These are phyloP conservation scores for Drosophila bifasciata DNA, from an alignment of 1,140 invertebrate genomes.

Conservation along the genomic window DNA sequence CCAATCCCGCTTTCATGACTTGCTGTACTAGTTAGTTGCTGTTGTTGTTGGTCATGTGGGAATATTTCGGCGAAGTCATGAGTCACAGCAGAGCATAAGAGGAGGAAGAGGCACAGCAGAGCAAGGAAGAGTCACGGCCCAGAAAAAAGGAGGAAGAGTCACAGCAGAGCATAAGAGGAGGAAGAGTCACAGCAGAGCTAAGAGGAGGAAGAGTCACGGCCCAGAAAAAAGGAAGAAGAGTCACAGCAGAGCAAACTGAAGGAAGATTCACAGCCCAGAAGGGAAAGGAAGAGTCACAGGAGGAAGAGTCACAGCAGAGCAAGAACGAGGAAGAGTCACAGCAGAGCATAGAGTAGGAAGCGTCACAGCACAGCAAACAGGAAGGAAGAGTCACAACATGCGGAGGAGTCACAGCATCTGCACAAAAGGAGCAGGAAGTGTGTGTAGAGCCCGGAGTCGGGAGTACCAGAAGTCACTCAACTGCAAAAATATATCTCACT, in stretches of 20 bases:
- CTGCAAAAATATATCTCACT: conserved; percentile 78
- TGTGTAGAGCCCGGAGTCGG: conserved; percentile 11
- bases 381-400: conserved; percentile 10
- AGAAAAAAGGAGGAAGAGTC: no score
- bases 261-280: conserved; percentile 27
- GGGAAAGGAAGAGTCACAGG: conserved; percentile 41
- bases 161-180: no score
- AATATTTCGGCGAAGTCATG: conserved; percentile 71
- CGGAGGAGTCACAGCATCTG: conserved; percentile 37
- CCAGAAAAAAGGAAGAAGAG: conserved; percentile 52
- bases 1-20: conserved; percentile 11
- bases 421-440: conserved; percentile 43
- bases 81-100: conserved; percentile 47
- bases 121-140: conserved; percentile 40
- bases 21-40: no score
- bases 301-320: conserved; percentile 55
- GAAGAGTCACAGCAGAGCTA: conserved; percentile 27
- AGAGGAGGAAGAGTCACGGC: conserved; percentile 23
- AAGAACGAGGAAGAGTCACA: conserved; percentile 45
- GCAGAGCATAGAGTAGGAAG: no score
- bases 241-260: not conserved
- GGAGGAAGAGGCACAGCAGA: conserved; percentile 20
- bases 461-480: conserved; percentile 62
- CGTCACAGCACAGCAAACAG: conserved; percentile 53
- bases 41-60: conserved; percentile 63